A percentile compares a stretch with the other conserved stretches of the same genome.
phyloP scores from a whole-genome alignment of 1,140 invertebrate genomes.

The Microplitis mediator region DNA sequence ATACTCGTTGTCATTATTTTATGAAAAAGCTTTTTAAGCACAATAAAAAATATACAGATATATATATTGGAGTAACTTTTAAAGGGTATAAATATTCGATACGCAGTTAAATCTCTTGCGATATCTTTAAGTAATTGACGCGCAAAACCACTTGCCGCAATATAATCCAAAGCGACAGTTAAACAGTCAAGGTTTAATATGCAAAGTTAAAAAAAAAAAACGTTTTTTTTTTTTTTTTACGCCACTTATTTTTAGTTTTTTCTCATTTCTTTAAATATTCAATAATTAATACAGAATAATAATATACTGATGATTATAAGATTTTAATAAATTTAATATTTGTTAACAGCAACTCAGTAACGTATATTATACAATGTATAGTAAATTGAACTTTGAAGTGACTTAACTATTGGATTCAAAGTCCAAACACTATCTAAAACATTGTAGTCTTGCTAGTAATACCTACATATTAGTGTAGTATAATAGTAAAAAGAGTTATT shows the following conservation, averaged over 20 bases:
- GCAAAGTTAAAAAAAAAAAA: background rate
- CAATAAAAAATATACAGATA: too few relatives aligned
- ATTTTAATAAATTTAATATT: too few relatives aligned
- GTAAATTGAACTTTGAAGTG: background rate
- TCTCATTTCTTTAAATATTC: background rate
- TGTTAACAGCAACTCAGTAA: background rate
- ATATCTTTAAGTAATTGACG: background rate
- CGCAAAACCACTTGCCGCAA: background rate
- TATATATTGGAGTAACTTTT: too few relatives aligned
- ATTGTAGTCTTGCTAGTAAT: background rate
- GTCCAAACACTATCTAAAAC: background rate
- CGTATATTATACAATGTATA: background rate
- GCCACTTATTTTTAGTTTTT: background rate
- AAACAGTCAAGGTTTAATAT: background rate
- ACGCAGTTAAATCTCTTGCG: too few relatives aligned
- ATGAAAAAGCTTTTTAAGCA: too few relatives aligned
- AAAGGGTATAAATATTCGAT: too few relatives aligned
- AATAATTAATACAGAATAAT: background rate
- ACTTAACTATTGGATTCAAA: slow-evolving; percentile 1
- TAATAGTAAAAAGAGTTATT: too few relatives aligned
- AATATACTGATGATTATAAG: too few relatives aligned
- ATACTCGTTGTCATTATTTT: too few relatives aligned
- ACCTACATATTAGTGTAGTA: too few relatives aligned
- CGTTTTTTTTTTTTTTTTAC: background rate
- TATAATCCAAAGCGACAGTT: background rate